phyloP scores from a whole-genome alignment of 2,113 vertebrate genomes.

The Hyperopisus bebe region DNA sequence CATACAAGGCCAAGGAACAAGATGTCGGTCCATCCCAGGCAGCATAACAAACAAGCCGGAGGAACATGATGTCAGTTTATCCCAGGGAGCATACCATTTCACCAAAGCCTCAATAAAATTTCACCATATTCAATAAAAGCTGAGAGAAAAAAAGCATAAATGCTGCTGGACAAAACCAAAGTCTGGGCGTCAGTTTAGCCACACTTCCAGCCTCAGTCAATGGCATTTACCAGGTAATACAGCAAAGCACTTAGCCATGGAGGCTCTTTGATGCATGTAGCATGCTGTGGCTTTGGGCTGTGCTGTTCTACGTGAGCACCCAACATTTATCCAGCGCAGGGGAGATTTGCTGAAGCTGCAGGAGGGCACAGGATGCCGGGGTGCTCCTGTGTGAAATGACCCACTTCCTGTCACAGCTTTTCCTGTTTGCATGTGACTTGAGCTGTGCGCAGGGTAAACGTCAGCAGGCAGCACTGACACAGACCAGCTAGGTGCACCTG shows the following conservation, averaged over 20 bases:
- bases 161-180: neutral
- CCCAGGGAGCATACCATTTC: neutral
- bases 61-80: neutral
- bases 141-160: neutral
- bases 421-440: neutral
- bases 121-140: neutral
- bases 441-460: neutral
- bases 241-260: neutral
- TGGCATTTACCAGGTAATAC: neutral
- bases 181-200: neutral
- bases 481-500: neutral
- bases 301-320: neutral
- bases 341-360: neutral
- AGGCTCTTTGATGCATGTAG: neutral
- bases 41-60: neutral
- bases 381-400: neutral
- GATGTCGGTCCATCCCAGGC: too few relatives aligned
- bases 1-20: neutral
- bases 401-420: neutral
- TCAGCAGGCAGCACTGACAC: neutral
- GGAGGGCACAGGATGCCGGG: neutral
- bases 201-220: neutral
- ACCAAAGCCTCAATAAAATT: neutral
- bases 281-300: neutral
- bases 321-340: neutral